Percentiles rank a stretch among this genome's conserved stretches.
These are phyloP conservation scores for Pomacea canaliculata DNA, from an alignment of 2,888 invertebrate species.

Conservation along the genomic window DNA sequence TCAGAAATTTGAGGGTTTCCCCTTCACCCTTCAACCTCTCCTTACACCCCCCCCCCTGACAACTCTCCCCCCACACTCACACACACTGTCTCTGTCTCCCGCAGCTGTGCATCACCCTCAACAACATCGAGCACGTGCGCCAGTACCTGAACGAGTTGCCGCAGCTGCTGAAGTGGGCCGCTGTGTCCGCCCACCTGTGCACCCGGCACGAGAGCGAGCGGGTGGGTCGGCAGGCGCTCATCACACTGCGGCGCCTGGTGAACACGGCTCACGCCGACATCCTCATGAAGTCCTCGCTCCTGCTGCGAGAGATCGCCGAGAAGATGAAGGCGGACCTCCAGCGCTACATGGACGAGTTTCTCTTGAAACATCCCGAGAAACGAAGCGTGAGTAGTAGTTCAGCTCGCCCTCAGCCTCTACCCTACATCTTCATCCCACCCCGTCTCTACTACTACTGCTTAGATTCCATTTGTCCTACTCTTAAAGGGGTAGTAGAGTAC, in stretches of 20 bases:
- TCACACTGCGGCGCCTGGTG: slow-evolving; percentile 51
- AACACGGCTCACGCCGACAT: slow-evolving; percentile 54
- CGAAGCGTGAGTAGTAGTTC: slow-evolving; percentile 48
- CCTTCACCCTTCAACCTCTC: background rate
- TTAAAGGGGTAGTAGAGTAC: too few species aligned
- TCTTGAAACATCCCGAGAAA: slow-evolving; percentile 50
- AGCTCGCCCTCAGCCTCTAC: too few species aligned
- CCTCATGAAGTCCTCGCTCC: slow-evolving; percentile 42
- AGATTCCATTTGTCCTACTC: too few species aligned
- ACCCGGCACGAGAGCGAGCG: slow-evolving; percentile 51
- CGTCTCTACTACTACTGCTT: too few species aligned
- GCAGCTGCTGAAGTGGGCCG: slow-evolving; percentile 52
- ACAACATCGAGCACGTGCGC: slow-evolving; percentile 66
- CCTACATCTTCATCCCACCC: too few species aligned
- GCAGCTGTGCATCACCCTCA: slow-evolving; percentile 66
- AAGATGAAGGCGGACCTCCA: slow-evolving; percentile 59
- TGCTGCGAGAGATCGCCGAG: slow-evolving; percentile 53
- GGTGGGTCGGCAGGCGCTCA: slow-evolving; percentile 48
- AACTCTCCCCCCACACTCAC: background rate
- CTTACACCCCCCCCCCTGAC: too few species aligned
- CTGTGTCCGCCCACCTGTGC: slow-evolving; percentile 45
- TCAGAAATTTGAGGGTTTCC: background rate
- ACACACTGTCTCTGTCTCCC: slow-evolving; percentile 8
- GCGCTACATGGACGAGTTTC: slow-evolving; percentile 54
- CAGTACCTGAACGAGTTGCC: slow-evolving; percentile 60